These are phyloP conservation scores for Epizoanthus ramosus DNA, from an alignment of 92 coral and sea anemone genomes.

Conservation along the genomic window DNA sequence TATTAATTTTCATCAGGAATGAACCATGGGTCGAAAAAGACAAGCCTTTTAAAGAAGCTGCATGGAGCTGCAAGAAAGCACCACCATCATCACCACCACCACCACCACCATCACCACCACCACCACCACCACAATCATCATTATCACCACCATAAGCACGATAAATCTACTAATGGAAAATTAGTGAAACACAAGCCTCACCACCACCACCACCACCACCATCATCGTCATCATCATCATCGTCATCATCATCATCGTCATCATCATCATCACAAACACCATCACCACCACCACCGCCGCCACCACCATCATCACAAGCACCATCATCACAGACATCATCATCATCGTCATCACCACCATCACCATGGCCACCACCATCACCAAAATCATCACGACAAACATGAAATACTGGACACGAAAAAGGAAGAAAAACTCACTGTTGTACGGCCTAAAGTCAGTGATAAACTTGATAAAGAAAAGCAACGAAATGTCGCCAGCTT, in stretches of 20 bases:
- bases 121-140: slow-evolving; percentile 30
- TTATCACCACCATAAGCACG: slow-evolving; percentile 3
- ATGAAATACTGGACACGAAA: neutral
- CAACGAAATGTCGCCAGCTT: slow-evolving; percentile 6
- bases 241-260: neutral
- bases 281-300: neutral
- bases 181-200: slow-evolving; percentile 16
- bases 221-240: slow-evolving; percentile 10
- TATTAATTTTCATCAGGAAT: slow-evolving; percentile 17
- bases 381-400: slow-evolving; percentile 1
- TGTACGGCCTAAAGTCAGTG: neutral
- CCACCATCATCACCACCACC: slow-evolving; percentile 31
- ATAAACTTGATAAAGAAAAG: neutral
- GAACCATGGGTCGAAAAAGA: slow-evolving; percentile 20
- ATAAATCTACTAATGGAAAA: neutral
- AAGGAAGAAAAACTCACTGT: neutral
- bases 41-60: slow-evolving; percentile 27
- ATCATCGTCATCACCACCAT: neutral
- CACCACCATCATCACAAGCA: slow-evolving; percentile 10
- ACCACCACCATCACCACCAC: slow-evolving; percentile 20
- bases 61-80: slow-evolving; percentile 6
- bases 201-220: slow-evolving; percentile 19
- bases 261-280: neutral
- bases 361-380: slow-evolving; percentile 16
- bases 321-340: neutral